A percentile compares a stretch with the other conserved stretches of the same genome.
phyloP scores from a whole-genome alignment of 2,113 vertebrate species.

The Amazona guildingii region DNA sequence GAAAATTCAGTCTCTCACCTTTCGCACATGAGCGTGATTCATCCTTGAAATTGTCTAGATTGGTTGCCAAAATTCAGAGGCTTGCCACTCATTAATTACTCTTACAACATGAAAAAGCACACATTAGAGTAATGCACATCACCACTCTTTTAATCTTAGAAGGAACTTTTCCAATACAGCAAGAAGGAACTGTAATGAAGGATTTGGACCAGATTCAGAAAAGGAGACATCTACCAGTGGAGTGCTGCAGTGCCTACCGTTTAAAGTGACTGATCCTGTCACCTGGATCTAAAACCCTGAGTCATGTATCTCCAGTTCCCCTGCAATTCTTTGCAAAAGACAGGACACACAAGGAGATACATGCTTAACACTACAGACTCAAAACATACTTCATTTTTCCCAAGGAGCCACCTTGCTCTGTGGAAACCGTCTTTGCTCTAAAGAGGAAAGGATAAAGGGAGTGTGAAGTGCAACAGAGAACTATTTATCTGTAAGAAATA shows the following conservation, averaged over 20 bases:
- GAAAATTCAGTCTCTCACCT: slow-evolving; percentile 58
- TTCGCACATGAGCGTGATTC: slow-evolving; percentile 37
- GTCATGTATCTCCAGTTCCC: neutral
- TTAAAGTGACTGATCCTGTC: neutral
- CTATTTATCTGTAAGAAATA: neutral
- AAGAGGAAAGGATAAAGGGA: neutral
- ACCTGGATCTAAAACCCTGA: neutral
- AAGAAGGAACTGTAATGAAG: neutral
- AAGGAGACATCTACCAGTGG: neutral
- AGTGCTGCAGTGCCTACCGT: neutral
- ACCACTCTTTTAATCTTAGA: neutral
- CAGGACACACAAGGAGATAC: neutral
- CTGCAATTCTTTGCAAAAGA: neutral
- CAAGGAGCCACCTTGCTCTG: neutral
- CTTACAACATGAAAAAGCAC: neutral
- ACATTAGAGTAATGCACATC: neutral
- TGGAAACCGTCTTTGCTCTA: neutral
- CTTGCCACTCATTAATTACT: neutral
- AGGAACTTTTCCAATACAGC: neutral
- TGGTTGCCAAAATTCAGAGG: neutral
- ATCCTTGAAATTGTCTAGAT: slow-evolving; percentile 28
- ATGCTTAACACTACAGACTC: neutral
- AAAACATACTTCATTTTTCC: neutral
- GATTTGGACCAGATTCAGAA: neutral
- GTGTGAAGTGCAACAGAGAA: neutral